Base-by-base conservation (phyloP, 2,888 invertebrate species). In the Molorchus minor region DNA sequence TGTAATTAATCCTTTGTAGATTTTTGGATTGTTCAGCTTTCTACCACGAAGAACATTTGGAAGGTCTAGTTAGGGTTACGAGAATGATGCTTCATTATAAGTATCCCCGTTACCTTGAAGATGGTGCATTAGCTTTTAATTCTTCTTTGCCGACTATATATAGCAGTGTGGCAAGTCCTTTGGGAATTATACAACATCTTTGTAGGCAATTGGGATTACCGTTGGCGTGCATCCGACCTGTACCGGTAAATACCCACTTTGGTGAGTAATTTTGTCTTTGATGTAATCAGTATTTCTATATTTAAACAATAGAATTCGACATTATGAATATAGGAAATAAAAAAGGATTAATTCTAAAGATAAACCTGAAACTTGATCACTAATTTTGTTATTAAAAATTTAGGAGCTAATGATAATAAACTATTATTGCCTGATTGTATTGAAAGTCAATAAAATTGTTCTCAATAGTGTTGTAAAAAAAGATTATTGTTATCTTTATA, bases 31-130 rank as follows among this genome's bases (percentile, higher is more conserved):
- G 91, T 60, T 87, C 90, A 29, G 90, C 93, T 1, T 93, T 90
- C 76, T 95, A 93, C 77, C 94, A 96, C 75, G 92, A 93, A 65
- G 96, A 96, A 71, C 91, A 90, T 64, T 82, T 92, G 29, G 96
- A 96, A 73, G 96, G 96, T 2, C 82, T 96, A 19, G 88, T 96
- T 10, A 84, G 93, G 43, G 88, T 94, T n/a, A 89, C 92, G 2
- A 82, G 91, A 60, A 87, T 93, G 83, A 86, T 92, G 65, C 79
- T 94, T 15, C 91, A 92, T 79, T 87, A 89, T 75, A 90, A 89
- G 77, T 94, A 91, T 77, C 92, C 92, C 0, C 85, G 91, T 56
- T 94, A 90, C 77, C 83, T 89, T 67, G 90, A 91, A 74, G 92
- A 93, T 74, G 94, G 94, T 51, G 93, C 85, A 33, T 85, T 93